Evolutionary conservation across 2,797 vertebrate species (phyloP).

Genomic region (Vultur gryphus): DNA sequence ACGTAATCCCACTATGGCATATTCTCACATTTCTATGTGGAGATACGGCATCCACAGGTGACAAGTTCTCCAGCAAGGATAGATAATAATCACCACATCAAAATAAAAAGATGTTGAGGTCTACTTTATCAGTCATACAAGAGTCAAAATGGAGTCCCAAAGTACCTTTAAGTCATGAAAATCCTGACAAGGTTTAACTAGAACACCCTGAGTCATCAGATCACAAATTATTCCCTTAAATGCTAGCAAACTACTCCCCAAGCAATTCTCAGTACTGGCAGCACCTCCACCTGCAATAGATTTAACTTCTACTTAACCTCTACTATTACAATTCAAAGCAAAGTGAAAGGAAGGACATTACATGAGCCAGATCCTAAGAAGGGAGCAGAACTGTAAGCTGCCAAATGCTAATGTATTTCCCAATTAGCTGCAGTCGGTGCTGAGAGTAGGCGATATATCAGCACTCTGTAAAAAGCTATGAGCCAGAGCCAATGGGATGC

Average conservation of each 20-base stretch:
- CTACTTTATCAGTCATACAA: neutral
- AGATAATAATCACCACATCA: neutral
- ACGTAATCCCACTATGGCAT: too few relatives aligned
- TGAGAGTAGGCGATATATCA: neutral
- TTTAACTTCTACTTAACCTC: constrained; percentile 27
- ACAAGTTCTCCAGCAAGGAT: neutral
- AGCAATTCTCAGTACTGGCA: neutral
- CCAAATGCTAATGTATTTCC: constrained; percentile 3
- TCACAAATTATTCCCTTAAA: constrained; percentile 4
- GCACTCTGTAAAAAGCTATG: neutral
- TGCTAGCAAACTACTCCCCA: neutral
- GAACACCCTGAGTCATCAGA: neutral
- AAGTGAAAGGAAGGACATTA: constrained; percentile 25
- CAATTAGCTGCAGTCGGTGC: neutral
- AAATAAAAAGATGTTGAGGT: neutral
- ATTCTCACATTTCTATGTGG: neutral
- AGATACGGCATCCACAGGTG: neutral
- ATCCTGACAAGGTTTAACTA: neutral
- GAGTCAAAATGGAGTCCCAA: neutral
- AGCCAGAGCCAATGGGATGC: neutral
- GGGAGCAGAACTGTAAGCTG: neutral
- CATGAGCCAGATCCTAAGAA: neutral
- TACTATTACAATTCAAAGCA: neutral
- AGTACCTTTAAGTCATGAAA: neutral
- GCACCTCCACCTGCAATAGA: neutral